A percentile compares a stretch with the other conserved stretches of the same genome.
These are phyloP conservation scores for Sinocyclocheilus grahami DNA, from an alignment of 2,113 vertebrate species.

Conservation along the genomic window DNA sequence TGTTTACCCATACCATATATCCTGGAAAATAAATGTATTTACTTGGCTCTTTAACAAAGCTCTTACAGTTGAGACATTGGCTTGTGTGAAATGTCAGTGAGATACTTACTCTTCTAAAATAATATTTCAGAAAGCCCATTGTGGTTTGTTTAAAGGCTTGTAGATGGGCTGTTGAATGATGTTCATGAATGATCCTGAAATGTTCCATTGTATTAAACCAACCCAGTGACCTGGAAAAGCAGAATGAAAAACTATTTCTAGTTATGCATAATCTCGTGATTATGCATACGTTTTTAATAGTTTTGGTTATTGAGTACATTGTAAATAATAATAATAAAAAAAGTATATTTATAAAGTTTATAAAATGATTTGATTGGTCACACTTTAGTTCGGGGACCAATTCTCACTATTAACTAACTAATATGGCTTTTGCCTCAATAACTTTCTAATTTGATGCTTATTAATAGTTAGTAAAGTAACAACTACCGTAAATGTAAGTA, in stretches of 20 bases:
- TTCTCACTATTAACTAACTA: no score
- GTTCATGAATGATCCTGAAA: constrained; percentile 32
- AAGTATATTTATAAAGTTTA: no score
- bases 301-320: neutral
- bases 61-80: constrained; percentile 9
- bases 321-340: no score
- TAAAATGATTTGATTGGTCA: neutral
- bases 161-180: constrained; percentile 29
- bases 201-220: constrained; percentile 14
- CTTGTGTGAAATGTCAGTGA: constrained; percentile 18
- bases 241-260: neutral
- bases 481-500: no score
- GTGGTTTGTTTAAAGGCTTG: constrained; percentile 1
- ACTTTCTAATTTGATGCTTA: no score
- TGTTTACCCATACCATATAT: neutral
- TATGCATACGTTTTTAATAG: neutral
- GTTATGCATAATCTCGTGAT: no score
- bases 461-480: no score
- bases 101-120: constrained; percentile 22
- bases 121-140: constrained; percentile 26
- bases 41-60: constrained; percentile 35
- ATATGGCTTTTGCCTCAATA: no score
- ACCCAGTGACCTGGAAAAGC: constrained; percentile 3
- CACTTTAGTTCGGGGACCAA: no score
- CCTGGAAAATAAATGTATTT: constrained; percentile 21